These are phyloP conservation scores for Lineus longissimus DNA, from an alignment of 1,140 invertebrate genomes.

Conservation along the genomic window DNA sequence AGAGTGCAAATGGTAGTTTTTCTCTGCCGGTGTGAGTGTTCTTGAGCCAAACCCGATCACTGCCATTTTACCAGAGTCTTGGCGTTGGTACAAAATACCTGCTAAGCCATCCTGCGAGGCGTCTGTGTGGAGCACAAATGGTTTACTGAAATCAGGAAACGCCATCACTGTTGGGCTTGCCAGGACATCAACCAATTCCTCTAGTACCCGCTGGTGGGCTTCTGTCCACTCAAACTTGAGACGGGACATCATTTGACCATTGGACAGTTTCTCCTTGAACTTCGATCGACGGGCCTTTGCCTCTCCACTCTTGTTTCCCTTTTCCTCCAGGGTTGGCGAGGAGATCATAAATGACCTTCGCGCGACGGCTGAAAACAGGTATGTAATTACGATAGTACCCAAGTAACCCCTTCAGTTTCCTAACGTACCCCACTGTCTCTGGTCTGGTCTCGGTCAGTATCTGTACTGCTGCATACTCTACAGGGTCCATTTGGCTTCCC, in stretches of 20 bases:
- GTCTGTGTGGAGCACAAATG: conserved; percentile 51
- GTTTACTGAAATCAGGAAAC: conserved; percentile 40
- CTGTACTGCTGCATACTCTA: conserved; percentile 47
- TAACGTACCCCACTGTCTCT: conserved; percentile 42
- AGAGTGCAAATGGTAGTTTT: conserved; percentile 20
- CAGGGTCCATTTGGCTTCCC: conserved; percentile 39
- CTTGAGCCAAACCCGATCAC: conserved; percentile 30
- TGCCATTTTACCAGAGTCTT: conserved; percentile 14
- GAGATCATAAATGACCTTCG: conserved; percentile 11
- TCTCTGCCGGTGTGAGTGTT: conserved; percentile 17
- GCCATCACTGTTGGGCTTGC: conserved; percentile 30
- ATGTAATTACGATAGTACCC: conserved; percentile 51
- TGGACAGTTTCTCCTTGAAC: no score
- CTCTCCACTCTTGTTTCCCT: background rate
- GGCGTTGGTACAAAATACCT: conserved; percentile 49
- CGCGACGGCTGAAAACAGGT: conserved; percentile 33
- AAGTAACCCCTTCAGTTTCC: conserved; percentile 54
- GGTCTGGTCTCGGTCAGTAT: conserved; percentile 35
- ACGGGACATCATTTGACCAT: conserved; percentile 11
- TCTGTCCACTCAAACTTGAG: conserved; percentile 11
- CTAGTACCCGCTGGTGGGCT: conserved; percentile 11
- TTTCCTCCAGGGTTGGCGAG: conserved; percentile 28
- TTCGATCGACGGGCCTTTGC: no score
- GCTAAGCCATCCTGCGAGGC: conserved; percentile 50
- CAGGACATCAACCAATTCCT: conserved; percentile 33